These are phyloP conservation scores for Trachymyrmex cornetzi DNA, from an alignment of 1,140 invertebrate species.

Conservation along the genomic window DNA sequence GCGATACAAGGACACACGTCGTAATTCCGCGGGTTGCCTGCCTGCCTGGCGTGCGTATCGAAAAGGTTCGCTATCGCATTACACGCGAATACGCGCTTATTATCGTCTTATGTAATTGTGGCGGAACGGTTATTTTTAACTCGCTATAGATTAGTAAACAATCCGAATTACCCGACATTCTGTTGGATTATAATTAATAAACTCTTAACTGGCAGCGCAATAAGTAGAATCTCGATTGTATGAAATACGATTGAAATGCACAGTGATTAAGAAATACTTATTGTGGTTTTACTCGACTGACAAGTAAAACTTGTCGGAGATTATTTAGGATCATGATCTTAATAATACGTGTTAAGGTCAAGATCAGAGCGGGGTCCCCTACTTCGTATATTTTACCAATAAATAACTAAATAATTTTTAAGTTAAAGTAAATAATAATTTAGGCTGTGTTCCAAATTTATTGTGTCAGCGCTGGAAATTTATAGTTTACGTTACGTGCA, in stretches of 20 bases:
- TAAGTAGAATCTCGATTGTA: not conserved
- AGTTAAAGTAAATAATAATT: too few species aligned
- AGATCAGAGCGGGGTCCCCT: too few species aligned
- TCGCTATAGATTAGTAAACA: not conserved
- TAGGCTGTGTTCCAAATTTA: too few species aligned
- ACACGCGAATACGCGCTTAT: constrained; percentile 34
- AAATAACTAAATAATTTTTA: too few species aligned
- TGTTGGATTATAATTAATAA: not conserved
- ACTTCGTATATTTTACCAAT: too few species aligned
- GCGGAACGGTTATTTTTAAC: constrained; percentile 39
- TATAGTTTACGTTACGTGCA: too few species aligned
- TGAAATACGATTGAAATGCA: not conserved
- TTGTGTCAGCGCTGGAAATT: too few species aligned
- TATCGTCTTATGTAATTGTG: constrained; percentile 39
- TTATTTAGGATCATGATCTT: too few species aligned
- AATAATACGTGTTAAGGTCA: too few species aligned
- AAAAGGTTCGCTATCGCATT: constrained; percentile 51
- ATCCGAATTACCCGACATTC: not conserved
- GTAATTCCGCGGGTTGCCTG: constrained; percentile 33
- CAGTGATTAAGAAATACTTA: not conserved
- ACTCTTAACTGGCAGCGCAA: not conserved
- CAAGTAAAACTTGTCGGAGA: too few species aligned
- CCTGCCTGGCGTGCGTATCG: constrained; percentile 29
- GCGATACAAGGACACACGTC: constrained; percentile 49
- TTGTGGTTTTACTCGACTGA: too few species aligned